Base-by-base conservation (phyloP, 2,797 vertebrate genomes). In the Falco biarmicus region DNA sequence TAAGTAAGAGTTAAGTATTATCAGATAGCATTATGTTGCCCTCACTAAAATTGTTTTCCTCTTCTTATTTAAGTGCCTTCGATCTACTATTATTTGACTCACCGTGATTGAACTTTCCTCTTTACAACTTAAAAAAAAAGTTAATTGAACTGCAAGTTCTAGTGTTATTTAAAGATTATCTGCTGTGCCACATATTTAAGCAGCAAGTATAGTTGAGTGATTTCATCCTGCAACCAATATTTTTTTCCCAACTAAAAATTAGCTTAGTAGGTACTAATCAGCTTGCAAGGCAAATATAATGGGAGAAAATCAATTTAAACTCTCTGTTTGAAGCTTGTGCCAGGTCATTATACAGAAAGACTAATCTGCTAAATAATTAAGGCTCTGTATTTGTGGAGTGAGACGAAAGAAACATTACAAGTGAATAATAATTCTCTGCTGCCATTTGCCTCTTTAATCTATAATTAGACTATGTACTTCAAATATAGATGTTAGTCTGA, bases 401-500 rank as follows among this genome's bases (percentile, higher is more conserved):
- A 84, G 65, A 89, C 81, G 31, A 93, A 94, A 88, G 92, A 94
- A 97, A 96, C 82, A 92, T 92, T 84, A 83, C 71, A 95, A 84
- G 54, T 32, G 92, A 89, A 86, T 87, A 96, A 94, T 89, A 96
- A 96, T 96, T 95, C 93, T 53, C 39, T 75, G 57, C 90, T 75
- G 71, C 65, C 18, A 5, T 92, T 73, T 84, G 83, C 86, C 70
- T 70, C 88, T 64, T 65, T 92, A 92, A 93, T 94, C 89, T 95
- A 82, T 84, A 90, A 89, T 89, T 75, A 95, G 89, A 92, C 89
- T 69, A 80, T 32, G 74, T 81, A 88, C 81, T 94, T 96, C 94
- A 96, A 96, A 96, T 95, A 96, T 45, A 93, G 87, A 92, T 91
- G 84, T 95, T 95, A 88, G 75, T 59, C 92, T 96, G 85, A 95